phyloP scores from a whole-genome alignment of 2,113 vertebrate genomes.

The Pelusios castaneus region DNA sequence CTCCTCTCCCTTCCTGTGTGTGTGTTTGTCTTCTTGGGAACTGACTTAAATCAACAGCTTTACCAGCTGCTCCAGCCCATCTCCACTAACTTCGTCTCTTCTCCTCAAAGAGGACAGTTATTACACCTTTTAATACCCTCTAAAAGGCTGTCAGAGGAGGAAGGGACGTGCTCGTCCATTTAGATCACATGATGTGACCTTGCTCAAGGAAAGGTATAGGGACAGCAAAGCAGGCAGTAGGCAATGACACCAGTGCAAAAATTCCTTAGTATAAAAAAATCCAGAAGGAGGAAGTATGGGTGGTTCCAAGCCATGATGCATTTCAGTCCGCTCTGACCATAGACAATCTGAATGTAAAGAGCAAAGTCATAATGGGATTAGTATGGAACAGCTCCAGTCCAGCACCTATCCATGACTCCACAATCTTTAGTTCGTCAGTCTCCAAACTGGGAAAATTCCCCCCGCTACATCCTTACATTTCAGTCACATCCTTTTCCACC shows the following conservation, averaged over 20 bases:
- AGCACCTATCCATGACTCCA: background rate
- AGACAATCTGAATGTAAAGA: slow-evolving; percentile 7
- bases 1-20: background rate
- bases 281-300: background rate
- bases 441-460: background rate
- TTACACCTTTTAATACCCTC: background rate
- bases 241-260: background rate
- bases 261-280: background rate
- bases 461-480: background rate
- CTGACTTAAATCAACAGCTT: background rate
- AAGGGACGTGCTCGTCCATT: background rate
- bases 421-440: background rate
- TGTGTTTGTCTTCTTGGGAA: background rate
- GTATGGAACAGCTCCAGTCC: background rate
- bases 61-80: background rate
- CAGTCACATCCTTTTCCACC: background rate
- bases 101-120: background rate
- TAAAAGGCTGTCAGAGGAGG: background rate
- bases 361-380: background rate
- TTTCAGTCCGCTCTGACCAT: background rate
- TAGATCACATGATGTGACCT: background rate
- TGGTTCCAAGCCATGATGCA: background rate
- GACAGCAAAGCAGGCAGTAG: background rate
- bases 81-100: background rate
- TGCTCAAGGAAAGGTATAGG: background rate